Evolutionary conservation across 2,113 vertebrate genomes (phyloP).

Genomic region (Malurus elegans): DNA sequence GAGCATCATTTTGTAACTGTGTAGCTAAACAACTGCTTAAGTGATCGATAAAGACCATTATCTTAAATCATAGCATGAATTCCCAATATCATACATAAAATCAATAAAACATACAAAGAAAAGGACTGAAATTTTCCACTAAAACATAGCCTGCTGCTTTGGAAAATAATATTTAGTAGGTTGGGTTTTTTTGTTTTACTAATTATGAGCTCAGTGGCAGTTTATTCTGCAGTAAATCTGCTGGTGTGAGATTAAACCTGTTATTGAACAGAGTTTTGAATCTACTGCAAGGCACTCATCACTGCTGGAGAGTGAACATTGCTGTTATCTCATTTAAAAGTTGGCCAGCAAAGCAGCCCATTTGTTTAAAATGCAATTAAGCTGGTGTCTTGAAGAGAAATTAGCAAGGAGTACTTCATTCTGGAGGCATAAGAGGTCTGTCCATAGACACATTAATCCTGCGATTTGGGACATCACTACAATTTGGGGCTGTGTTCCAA

Average conservation of each 20-base stretch:
- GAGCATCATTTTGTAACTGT: constrained; percentile 86
- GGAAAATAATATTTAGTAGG: constrained; percentile 88
- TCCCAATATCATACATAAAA: constrained; percentile 95
- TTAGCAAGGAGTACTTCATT: constrained; percentile 89
- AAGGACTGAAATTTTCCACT: constrained; percentile 87
- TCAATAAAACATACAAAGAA: constrained; percentile 89
- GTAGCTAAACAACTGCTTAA: constrained; percentile 95
- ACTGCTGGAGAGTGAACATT: constrained; percentile 90
- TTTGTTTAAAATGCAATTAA: constrained; percentile 98
- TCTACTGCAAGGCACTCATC: constrained; percentile 86
- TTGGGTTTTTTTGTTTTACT: constrained; percentile 78
- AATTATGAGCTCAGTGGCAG: constrained; percentile 86
- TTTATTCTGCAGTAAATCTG: constrained; percentile 88
- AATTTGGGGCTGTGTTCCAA: constrained; percentile 60
- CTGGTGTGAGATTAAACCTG: constrained; percentile 87
- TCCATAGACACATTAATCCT: constrained; percentile 85
- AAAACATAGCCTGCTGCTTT: constrained; percentile 90
- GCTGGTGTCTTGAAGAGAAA: constrained; percentile 89
- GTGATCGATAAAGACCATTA: constrained; percentile 97
- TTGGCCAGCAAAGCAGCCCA: constrained; percentile 90
- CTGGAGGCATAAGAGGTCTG: constrained; percentile 86
- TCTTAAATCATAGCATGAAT: constrained; percentile 92
- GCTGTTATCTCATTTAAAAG: constrained; percentile 89
- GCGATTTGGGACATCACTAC: constrained; percentile 81
- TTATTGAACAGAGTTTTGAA: constrained; percentile 89